Evolutionary conservation across 2,113 vertebrate genomes (phyloP).

Genomic region (Isichthys henryi): DNA sequence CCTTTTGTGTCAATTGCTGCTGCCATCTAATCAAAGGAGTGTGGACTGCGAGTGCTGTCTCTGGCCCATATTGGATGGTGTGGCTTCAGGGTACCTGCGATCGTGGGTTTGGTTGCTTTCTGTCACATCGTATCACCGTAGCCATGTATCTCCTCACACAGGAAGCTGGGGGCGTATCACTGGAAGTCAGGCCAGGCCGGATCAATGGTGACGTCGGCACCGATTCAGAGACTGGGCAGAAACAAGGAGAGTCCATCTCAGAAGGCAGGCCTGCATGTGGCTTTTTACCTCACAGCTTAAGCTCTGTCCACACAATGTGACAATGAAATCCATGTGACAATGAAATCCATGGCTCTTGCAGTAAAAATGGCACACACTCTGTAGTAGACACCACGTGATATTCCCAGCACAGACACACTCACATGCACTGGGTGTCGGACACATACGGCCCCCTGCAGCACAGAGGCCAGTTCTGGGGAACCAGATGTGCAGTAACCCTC

Average conservation of each 20-base stretch:
- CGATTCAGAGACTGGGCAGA: conserved; percentile 35
- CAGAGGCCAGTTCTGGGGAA: not conserved
- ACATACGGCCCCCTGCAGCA: not conserved
- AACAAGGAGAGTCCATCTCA: conserved; percentile 53
- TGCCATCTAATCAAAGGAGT: not conserved
- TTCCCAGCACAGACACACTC: not conserved
- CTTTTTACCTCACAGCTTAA: not conserved
- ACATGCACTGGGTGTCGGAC: not conserved
- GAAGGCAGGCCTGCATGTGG: conserved; percentile 61
- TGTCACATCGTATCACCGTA: not conserved
- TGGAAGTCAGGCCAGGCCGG: conserved; percentile 70
- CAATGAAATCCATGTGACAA: too few species aligned
- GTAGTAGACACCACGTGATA: not conserved
- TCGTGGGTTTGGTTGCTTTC: not conserved
- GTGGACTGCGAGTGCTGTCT: not conserved
- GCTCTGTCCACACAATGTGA: not conserved
- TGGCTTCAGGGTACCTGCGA: not conserved
- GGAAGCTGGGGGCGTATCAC: conserved; percentile 58
- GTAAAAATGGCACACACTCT: not conserved
- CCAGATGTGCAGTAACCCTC: not conserved
- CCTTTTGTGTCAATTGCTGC: not conserved
- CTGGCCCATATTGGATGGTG: not conserved
- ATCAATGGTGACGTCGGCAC: conserved; percentile 41
- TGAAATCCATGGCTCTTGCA: too few species aligned
- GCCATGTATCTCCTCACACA: conserved; percentile 30